These are phyloP conservation scores for Malurus leucopterus DNA, from an alignment of 2,797 vertebrate genomes.

Conservation along the genomic window DNA sequence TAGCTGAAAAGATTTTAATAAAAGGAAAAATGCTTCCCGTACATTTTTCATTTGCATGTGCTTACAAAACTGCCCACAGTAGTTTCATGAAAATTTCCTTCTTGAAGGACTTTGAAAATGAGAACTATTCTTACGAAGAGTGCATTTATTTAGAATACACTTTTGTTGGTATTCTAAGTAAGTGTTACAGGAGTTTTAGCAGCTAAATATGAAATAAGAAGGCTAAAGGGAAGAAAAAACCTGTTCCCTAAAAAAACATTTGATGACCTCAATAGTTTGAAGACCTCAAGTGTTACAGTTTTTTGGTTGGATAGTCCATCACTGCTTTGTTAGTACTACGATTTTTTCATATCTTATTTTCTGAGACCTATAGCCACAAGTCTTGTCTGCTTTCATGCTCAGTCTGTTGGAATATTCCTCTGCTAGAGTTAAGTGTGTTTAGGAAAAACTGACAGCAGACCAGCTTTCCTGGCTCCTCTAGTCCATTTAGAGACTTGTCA, in stretches of 20 bases:
- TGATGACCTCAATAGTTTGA: no score
- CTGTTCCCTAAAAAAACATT: background rate
- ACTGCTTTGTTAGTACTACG: background rate
- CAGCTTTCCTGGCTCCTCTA: conserved; percentile 22
- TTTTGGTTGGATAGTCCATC: background rate
- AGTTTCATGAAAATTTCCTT: background rate
- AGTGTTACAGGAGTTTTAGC: background rate
- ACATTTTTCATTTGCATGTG: background rate
- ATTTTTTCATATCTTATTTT: accelerated
- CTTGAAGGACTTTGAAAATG: background rate
- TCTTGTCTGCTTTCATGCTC: background rate
- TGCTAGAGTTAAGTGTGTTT: background rate
- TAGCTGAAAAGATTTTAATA: background rate
- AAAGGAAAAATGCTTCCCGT: background rate
- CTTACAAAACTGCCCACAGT: background rate
- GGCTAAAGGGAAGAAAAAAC: background rate
- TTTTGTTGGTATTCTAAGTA: accelerated
- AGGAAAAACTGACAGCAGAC: background rate
- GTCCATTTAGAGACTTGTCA: conserved; percentile 1
- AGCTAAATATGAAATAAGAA: background rate
- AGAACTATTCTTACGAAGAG: background rate
- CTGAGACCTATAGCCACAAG: background rate
- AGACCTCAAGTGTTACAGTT: background rate
- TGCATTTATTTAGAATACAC: background rate
- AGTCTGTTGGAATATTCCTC: background rate